Evolutionary conservation across 2,797 vertebrate species (phyloP), one percentile per base, ranked within the genome.

Genomic region (Danio albolineatus): DNA sequence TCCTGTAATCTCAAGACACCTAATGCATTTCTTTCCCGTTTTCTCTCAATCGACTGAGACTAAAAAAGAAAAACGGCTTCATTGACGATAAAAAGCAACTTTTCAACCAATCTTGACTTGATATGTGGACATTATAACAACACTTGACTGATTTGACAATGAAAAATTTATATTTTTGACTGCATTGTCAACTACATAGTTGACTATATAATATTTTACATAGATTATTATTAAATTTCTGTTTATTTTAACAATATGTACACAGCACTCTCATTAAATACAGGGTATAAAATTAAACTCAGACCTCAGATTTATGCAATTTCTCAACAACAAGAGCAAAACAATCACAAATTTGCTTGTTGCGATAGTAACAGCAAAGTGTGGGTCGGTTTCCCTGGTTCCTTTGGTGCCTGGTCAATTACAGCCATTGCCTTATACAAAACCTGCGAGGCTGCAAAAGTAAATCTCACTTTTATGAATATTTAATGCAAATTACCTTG

Each of bases 111-210:
- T 41, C 28, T 21, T 8, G 62, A 69, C 84, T 82, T 76, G 51
- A 62, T 79, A 77, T 72, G 69, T 85, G 66, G 53, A 79, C 82
- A 69, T 73, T 84, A 82, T 85, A 76, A 81, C 83, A 82, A 78
- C 49, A 5, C 13, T 19, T 39, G 36, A 76, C 5, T 54, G 56
- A 60, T 85, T 83, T 76, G 73, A 28, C 70, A 19, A 64, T 65
- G 77, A 79, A 85, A 85, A 86, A 86, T 49, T 7, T 73, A 49
- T 28, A n/a, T 28, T 28, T 28, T 28, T 28, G 28, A 28, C 28
- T 28, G 28, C 3, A 28, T 28, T 1, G 28, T n/a, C n/a, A n/a
- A n/a, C n/a, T n/a, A n/a, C n/a, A n/a, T n/a, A n/a, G n/a, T n/a
- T n/a, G n/a, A n/a, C n/a, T n/a, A n/a, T n/a, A n/a, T n/a, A n/a